phyloP scores from a whole-genome alignment of 2,797 vertebrate genomes.

The Enteromius treurensis region DNA sequence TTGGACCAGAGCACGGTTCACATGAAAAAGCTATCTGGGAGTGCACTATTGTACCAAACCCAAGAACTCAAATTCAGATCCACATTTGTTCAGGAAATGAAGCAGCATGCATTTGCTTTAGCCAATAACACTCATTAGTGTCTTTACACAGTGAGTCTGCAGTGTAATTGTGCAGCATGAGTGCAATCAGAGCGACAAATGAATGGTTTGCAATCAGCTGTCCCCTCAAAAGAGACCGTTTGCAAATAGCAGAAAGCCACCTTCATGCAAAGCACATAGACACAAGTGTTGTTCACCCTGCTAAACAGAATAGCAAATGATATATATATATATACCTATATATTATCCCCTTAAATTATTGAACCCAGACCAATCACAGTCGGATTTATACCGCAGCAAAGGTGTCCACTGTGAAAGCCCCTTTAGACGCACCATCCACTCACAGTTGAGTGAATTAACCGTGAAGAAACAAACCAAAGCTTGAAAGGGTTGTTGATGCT shows the following conservation, averaged over 20 bases:
- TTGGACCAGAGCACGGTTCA: not conserved
- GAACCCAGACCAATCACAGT: not conserved
- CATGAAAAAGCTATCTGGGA: not conserved
- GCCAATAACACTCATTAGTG: not conserved
- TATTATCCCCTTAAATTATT: too few relatives aligned
- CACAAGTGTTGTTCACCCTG: not conserved
- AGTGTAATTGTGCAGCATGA: not conserved
- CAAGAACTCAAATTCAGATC: not conserved
- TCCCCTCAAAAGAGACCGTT: not conserved
- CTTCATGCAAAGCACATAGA: not conserved
- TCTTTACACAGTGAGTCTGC: not conserved
- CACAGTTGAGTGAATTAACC: slow-evolving; percentile 1
- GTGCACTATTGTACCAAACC: not conserved
- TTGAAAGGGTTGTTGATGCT: slow-evolving; percentile 45
- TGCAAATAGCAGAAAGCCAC: not conserved
- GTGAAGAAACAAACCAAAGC: slow-evolving; percentile 5
- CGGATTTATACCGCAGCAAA: not conserved
- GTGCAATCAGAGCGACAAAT: not conserved
- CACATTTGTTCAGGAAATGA: not conserved
- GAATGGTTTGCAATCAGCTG: slow-evolving; percentile 5
- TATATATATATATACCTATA: too few relatives aligned
- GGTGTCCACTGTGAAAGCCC: not conserved
- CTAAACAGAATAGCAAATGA: not conserved
- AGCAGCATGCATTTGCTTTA: not conserved
- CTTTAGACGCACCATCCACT: not conserved